A percentile compares a stretch with the other conserved stretches of the same genome.
Conservation (phyloP, 2,888 invertebrate species). For the Bursaphelenchus okinawaensis region DNA sequence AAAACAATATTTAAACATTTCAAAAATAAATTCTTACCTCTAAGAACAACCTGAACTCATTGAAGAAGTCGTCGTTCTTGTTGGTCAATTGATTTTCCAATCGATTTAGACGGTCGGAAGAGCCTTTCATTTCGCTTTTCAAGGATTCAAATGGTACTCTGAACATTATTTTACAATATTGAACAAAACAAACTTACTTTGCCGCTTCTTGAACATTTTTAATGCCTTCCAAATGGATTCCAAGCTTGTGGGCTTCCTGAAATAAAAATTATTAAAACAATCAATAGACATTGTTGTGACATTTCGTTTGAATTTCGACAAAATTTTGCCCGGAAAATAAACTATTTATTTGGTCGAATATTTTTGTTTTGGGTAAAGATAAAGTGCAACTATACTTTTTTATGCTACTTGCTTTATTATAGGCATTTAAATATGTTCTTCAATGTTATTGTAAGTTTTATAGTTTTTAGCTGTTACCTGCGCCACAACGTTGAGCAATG, state of each 20-base stretch:
- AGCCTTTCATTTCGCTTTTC: slow-evolving; percentile 14
- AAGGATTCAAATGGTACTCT: slow-evolving; percentile 18
- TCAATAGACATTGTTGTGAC: background rate
- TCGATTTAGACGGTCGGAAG: slow-evolving; percentile 17
- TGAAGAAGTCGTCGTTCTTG: slow-evolving; percentile 13
- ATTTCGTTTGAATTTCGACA: too few species aligned
- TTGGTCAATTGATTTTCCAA: slow-evolving; percentile 16
- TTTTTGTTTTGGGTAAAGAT: background rate
- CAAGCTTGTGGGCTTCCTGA: slow-evolving; percentile 27
- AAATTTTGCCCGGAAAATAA: too few species aligned
- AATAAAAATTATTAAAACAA: slow-evolving; percentile 9
- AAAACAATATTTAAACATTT: background rate
- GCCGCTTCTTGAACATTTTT: slow-evolving; percentile 24
- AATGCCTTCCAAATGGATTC: slow-evolving; percentile 19
- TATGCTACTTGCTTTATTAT: background rate
- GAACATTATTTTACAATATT: too few species aligned
- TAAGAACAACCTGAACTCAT: slow-evolving; percentile 16
- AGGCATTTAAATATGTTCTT: background rate
- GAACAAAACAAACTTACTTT: slow-evolving; percentile 21
- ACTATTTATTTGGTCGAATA: too few species aligned
- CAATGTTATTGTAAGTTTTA: too few species aligned
- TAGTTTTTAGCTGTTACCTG: too few species aligned
- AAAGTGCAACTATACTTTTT: background rate
- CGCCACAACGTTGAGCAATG: slow-evolving; percentile 34
- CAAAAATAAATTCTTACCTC: slow-evolving; percentile 7